Conservation (phyloP, 1,140 invertebrate species). For the Olivierus martensii region DNA sequence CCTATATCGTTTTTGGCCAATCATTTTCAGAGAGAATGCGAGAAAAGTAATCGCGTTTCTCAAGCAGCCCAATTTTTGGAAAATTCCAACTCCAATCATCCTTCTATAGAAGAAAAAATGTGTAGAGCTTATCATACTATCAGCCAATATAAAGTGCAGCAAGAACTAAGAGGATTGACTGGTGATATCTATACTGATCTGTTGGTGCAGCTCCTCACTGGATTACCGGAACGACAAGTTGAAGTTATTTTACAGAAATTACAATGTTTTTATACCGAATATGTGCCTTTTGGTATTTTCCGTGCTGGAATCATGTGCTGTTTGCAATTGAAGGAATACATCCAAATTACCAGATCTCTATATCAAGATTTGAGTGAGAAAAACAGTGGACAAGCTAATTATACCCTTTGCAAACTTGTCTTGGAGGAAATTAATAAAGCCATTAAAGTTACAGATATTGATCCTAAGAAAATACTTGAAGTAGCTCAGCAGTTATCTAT, state of each 20-base stretch:
- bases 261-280: slow-evolving; percentile 12
- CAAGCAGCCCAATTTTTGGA: slow-evolving; percentile 13
- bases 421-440: slow-evolving; percentile 9
- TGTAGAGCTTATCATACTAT: slow-evolving; percentile 9
- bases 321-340: slow-evolving; percentile 9
- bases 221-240: slow-evolving; percentile 1
- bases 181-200: slow-evolving; percentile 16
- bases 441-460: not conserved
- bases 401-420: slow-evolving; percentile 8
- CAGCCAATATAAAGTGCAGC: slow-evolving; percentile 5
- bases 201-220: slow-evolving; percentile 10
- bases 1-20: slow-evolving; percentile 11
- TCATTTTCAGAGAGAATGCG: slow-evolving; percentile 16
- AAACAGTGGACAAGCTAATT: slow-evolving; percentile 6
- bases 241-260: slow-evolving; percentile 11
- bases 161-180: slow-evolving; percentile 10
- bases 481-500: slow-evolving; percentile 1
- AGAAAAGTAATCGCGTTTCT: slow-evolving; percentile 9
- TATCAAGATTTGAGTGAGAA: slow-evolving; percentile 7
- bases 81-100: slow-evolving; percentile 11
- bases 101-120: slow-evolving; percentile 11
- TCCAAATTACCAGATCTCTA: not conserved
- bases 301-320: slow-evolving; percentile 7
- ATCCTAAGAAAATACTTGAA: not conserved
- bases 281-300: slow-evolving; percentile 11